These are phyloP conservation scores for Zygothrica quintamaculata DNA, from an alignment of 2,888 invertebrate genomes.

Conservation along the genomic window DNA sequence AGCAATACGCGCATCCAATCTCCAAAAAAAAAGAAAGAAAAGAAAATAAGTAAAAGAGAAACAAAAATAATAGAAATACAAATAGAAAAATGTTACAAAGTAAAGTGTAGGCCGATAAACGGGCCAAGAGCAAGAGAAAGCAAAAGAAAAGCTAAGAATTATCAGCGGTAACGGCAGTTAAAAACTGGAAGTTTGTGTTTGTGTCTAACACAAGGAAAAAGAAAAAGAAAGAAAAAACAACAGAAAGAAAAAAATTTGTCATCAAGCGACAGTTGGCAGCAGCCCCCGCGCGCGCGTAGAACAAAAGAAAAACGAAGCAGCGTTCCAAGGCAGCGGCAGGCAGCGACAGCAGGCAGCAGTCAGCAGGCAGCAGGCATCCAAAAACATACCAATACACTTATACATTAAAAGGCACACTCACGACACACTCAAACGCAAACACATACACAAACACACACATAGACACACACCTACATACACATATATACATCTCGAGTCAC, in stretches of 20 bases:
- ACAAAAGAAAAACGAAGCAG: constrained; percentile 56
- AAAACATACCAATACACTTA: constrained; percentile 51
- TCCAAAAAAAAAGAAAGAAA: constrained; percentile 50
- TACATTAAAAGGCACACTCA: not conserved
- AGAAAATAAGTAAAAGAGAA: not conserved
- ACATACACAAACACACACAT: constrained; percentile 25
- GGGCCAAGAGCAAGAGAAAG: not conserved
- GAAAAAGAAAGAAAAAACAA: constrained; percentile 11
- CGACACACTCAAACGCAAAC: constrained; percentile 17
- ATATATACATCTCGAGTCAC: constrained; percentile 65
- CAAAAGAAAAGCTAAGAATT: constrained; percentile 51
- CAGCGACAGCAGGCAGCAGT: constrained; percentile 46
- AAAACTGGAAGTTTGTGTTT: constrained; percentile 60
- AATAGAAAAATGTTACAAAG: constrained; percentile 31
- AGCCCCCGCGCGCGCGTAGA: constrained; percentile 53
- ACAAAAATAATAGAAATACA: constrained; percentile 11
- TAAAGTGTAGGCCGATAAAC: constrained; percentile 22
- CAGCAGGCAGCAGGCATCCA: constrained; percentile 24
- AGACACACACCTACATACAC: constrained; percentile 24
- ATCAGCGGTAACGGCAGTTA: constrained; percentile 36
- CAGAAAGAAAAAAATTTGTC: constrained; percentile 58
- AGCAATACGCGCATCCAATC: constrained; percentile 54
- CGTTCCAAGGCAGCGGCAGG: constrained; percentile 47
- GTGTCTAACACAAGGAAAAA: constrained; percentile 44
- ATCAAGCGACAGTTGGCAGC: constrained; percentile 48